Evolutionary conservation across 2,888 invertebrate genomes (phyloP), one percentile per base, ranked within the genome.

Genomic region (Cosmopolites sordidus): DNA sequence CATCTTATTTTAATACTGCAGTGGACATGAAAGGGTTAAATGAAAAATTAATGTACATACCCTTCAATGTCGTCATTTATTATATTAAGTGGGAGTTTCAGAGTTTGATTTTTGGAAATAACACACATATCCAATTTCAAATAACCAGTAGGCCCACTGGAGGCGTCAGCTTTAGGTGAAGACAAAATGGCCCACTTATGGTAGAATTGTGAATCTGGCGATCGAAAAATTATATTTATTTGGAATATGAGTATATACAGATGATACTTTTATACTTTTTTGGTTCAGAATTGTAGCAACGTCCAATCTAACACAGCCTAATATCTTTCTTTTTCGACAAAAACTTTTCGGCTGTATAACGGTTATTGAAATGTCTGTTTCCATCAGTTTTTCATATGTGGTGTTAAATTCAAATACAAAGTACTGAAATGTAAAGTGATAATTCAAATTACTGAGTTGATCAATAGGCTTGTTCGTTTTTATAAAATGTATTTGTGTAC

Each of bases 111-210:
- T 70, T 83, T 85, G 6, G 83, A 81, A 6, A 85, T 77, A 16
- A 93, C 84, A 1, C 83, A 81, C 56, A 93, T 79, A 67, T 91
- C 90, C 54, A 92, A 81, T 73, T 92, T 92, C 15, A 93, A 73
- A 67, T 87, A 90, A 1, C 92, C 93, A 60, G 82, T 81, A 0
- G 81, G 76, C 2, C 77, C 76, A 59, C 80, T 82, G 5, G 58
- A 58, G 0, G 53, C 51, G 30, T 69, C 68, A 16, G 61, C 56
- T 27, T 83, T 80, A 0, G 86, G 84, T 51, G 84, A 77, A 18
- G 81, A 82, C 38, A 93, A 73, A 65, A 87, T 83, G 0, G 86
- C 89, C 93, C 93, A 94, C 74, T 92, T 92, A 68, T 89, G 88
- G 67, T 83, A 86, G 66, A 89, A 87, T 69, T 86, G 85, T 66